Evolutionary conservation across 2,888 invertebrate species (phyloP), one percentile per base, ranked within the genome.

Genomic region (Loripinus fragilis): DNA sequence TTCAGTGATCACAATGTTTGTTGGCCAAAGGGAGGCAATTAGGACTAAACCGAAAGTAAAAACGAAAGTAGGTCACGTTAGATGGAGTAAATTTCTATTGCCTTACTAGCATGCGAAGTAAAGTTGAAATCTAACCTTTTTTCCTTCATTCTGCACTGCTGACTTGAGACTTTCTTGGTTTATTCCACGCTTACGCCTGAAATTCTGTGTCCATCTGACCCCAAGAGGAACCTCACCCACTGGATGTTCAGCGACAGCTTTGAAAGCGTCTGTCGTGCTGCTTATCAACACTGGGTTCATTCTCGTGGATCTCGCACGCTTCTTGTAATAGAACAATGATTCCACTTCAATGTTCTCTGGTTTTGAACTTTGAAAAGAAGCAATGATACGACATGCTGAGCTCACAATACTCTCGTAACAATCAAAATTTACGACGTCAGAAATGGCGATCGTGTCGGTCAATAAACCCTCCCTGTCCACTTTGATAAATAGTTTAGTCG

Each of bases 211-310:
- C 84, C 84, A 84, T 12, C 71, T 52, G 0, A 84, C 71, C 23
- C 84, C 84, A 2, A 84, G 35, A 7, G 84, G 84, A 20, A 84
- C 74, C 60, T 84, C 84, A 5, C 84, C 84, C 2, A 35, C 55
- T 25, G 84, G 84, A 38, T 84, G 84, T 55, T 84, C 84, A 17
- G 84, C 81, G n/a, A 84, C 67, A 15, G 84, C 84, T 25, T 78
- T 64, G 52, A 84, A 84, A 23, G 68, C 84, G 48, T 84, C 81
- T 2, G 84, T 84, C 23, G 84, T 81, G 17, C 72, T 84, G 1
- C 38, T 20, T 5, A 84, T 66, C n/a, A 38, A 67, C 8, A 72
- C 72, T 2, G 84, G 84, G 55, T 79, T 81, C 79, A 84, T 76
- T 23, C 84, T 74, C 2, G 76, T 70, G 25, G 84, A 81, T 17